Conservation (phyloP, 2,113 vertebrate genomes). For the Anas platyrhynchos region DNA sequence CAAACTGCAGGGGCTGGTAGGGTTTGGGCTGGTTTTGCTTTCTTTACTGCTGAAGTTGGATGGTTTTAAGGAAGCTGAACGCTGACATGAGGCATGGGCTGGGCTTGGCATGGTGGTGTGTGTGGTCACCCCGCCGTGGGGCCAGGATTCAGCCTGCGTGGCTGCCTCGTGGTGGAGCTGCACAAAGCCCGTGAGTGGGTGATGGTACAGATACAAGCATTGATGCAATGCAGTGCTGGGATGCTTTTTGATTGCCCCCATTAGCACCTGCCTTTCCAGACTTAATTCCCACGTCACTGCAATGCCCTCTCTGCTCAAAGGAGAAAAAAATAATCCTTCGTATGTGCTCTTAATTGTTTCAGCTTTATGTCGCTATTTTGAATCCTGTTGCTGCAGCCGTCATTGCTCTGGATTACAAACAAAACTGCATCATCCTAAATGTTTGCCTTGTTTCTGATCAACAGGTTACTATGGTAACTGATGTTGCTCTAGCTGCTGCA, state of each 20-base stretch:
- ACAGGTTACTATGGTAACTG: conserved; percentile 76
- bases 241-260: not conserved
- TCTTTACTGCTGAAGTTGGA: not conserved
- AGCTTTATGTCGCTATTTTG: conserved; percentile 15
- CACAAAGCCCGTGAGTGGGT: not conserved
- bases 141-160: not conserved
- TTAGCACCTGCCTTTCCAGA: not conserved
- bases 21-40: not conserved
- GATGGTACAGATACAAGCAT: accelerated
- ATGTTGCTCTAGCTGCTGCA: conserved; percentile 46
- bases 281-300: not conserved
- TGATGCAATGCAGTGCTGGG: not conserved
- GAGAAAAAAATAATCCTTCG: not conserved
- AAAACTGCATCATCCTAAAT: not conserved
- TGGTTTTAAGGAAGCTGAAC: not conserved
- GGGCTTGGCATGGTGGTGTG: not conserved
- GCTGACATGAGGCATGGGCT: accelerated
- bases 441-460: conserved; percentile 67
- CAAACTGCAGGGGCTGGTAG: not conserved
- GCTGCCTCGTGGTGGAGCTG: not conserved
- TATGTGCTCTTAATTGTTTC: not conserved
- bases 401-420: not conserved
- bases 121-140: accelerated
- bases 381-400: conserved; percentile 5
- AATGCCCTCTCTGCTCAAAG: not conserved